These are phyloP conservation scores for Adelphocoris suturalis DNA, from an alignment of 2,888 invertebrate genomes.

Conservation along the genomic window DNA sequence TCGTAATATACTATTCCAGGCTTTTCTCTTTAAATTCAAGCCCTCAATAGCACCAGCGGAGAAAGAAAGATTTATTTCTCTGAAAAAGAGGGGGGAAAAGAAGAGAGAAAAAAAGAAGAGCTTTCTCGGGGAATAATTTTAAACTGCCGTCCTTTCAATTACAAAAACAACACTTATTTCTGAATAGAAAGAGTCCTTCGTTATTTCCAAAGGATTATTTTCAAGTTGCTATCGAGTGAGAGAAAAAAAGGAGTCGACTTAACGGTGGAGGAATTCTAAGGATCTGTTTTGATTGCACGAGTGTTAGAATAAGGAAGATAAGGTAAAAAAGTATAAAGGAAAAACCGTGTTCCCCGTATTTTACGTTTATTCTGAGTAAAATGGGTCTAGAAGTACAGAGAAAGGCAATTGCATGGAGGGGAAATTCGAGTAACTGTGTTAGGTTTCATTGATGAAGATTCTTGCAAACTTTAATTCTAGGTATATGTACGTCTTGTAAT, in stretches of 20 bases:
- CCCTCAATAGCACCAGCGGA: background rate
- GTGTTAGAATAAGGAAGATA: background rate
- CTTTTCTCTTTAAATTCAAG: background rate
- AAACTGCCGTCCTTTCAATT: conserved; percentile 24
- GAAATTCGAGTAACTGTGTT: background rate
- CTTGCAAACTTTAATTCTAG: no score
- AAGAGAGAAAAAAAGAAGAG: conserved; percentile 5
- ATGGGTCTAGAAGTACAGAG: background rate
- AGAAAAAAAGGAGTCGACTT: background rate
- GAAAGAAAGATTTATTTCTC: conserved; percentile 16
- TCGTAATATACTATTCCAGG: conserved; percentile 18
- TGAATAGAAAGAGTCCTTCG: conserved; percentile 25
- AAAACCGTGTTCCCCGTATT: no score
- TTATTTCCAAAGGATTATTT: conserved; percentile 20
- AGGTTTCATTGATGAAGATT: no score
- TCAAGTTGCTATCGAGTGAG: background rate
- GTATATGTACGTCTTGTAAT: no score
- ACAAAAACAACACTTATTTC: conserved; percentile 26
- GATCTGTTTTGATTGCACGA: background rate
- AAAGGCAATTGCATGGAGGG: background rate
- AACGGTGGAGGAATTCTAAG: background rate
- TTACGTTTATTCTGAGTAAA: background rate
- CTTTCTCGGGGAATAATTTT: conserved; percentile 6
- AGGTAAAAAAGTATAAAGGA: no score
- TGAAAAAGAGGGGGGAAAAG: background rate